These are phyloP conservation scores for Melanaphis sacchari DNA, from an alignment of 1,140 invertebrate species.

Conservation along the genomic window DNA sequence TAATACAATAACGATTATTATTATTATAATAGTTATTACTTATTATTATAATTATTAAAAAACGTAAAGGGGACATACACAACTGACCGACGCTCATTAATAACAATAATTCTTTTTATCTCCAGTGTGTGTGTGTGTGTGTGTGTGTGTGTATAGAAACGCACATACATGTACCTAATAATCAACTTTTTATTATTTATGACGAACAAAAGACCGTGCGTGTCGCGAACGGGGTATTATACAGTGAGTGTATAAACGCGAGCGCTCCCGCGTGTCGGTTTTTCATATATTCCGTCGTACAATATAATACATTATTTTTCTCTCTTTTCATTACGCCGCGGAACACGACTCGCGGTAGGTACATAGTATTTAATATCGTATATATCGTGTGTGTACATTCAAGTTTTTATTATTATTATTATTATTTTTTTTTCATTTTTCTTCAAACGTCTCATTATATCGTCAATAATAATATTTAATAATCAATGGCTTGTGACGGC, in stretches of 20 bases:
- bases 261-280: neutral
- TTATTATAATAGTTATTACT: neutral
- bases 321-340: neutral
- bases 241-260: neutral
- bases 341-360: neutral
- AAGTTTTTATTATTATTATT: neutral
- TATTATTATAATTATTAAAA: slow-evolving; percentile 7
- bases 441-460: neutral
- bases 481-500: neutral
- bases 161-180: neutral
- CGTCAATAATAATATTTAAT: neutral
- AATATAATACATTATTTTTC: neutral
- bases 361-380: neutral
- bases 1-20: neutral
- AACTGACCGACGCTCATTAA: slow-evolving; percentile 39
- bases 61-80: neutral
- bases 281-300: neutral
- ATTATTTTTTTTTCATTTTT: neutral
- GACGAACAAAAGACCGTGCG: slow-evolving; percentile 39
- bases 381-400: neutral
- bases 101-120: slow-evolving; percentile 32
- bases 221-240: slow-evolving; percentile 1
- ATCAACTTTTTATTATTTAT: slow-evolving; percentile 19
- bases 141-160: neutral
- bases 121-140: neutral